phyloP scores from a whole-genome alignment of 2,113 vertebrate genomes.

The Chaenogobius annularis region DNA sequence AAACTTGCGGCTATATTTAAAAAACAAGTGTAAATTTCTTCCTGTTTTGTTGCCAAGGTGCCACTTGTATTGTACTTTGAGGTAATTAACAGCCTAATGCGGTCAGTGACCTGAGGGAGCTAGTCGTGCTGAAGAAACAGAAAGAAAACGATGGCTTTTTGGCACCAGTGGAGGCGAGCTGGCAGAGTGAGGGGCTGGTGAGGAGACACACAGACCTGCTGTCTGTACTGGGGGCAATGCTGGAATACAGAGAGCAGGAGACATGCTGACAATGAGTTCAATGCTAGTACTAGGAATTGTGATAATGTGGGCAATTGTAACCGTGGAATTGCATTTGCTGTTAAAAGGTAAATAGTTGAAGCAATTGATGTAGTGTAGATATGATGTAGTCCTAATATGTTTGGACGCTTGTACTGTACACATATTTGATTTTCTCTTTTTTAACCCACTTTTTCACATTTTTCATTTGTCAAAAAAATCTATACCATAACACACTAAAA shows the following conservation, averaged over 20 bases:
- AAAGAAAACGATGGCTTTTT: slow-evolving; percentile 39
- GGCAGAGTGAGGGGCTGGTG: slow-evolving; percentile 32
- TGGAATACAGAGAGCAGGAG: slow-evolving; percentile 19
- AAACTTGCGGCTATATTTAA: slow-evolving; percentile 15
- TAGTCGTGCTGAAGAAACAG: slow-evolving; percentile 55
- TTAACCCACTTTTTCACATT: no score
- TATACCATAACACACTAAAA: no score
- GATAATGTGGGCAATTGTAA: background rate
- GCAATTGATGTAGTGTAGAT: no score
- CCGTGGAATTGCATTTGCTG: background rate
- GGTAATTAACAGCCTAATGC: slow-evolving; percentile 66
- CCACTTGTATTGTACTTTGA: slow-evolving; percentile 60
- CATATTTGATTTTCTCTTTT: no score
- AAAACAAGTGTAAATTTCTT: slow-evolving; percentile 28
- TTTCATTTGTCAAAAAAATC: no score
- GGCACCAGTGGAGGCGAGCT: slow-evolving; percentile 32
- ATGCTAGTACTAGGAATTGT: background rate
- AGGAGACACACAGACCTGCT: slow-evolving; percentile 42
- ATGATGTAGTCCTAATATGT: no score
- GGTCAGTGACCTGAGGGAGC: slow-evolving; percentile 59
- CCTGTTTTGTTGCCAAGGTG: slow-evolving; percentile 38
- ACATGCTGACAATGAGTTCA: background rate
- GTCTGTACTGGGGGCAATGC: slow-evolving; percentile 11
- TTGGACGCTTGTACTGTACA: no score
- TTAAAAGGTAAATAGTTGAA: no score